Conservation (phyloP, 2,888 invertebrate genomes). For the Labia minor region DNA sequence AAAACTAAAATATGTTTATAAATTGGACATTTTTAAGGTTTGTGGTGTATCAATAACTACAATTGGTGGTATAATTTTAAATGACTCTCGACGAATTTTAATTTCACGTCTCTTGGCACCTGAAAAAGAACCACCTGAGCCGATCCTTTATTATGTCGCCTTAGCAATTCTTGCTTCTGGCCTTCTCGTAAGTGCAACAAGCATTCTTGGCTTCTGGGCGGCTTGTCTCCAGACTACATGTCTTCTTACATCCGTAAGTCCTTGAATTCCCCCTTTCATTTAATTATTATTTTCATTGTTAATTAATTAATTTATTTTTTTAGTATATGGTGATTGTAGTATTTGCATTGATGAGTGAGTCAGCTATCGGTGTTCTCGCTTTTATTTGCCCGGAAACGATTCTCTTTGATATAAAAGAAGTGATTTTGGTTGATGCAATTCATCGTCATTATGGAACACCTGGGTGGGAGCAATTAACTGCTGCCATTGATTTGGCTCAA, state of each 20-base stretch:
- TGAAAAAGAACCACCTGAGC: constrained; percentile 48
- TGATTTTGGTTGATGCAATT: constrained; percentile 56
- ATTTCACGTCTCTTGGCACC: constrained; percentile 59
- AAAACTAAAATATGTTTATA: too few species aligned
- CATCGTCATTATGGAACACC: constrained; percentile 68
- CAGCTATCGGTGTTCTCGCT: constrained; percentile 56
- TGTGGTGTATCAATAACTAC: constrained; percentile 61
- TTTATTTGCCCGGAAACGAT: constrained; percentile 68
- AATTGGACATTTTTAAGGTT: too few species aligned
- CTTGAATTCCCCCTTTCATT: neutral
- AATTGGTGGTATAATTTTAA: constrained; percentile 59
- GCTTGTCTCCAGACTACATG: constrained; percentile 64
- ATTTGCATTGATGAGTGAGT: constrained; percentile 52
- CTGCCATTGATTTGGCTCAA: constrained; percentile 69
- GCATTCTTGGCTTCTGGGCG: constrained; percentile 72
- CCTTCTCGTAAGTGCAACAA: constrained; percentile 53
- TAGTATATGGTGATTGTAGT: constrained; percentile 60
- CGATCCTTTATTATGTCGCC: constrained; percentile 65
- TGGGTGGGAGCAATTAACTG: constrained; percentile 61
- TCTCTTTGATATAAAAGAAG: constrained; percentile 56
- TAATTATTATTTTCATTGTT: neutral
- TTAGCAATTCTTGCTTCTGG: constrained; percentile 59
- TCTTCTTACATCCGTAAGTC: constrained; percentile 55
- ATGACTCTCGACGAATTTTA: constrained; percentile 58
- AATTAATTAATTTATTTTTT: constrained; percentile 32